Evolutionary conservation across 2,888 invertebrate species (phyloP), one percentile per base, ranked within the genome.

Genomic region (Drosophila birchii): DNA sequence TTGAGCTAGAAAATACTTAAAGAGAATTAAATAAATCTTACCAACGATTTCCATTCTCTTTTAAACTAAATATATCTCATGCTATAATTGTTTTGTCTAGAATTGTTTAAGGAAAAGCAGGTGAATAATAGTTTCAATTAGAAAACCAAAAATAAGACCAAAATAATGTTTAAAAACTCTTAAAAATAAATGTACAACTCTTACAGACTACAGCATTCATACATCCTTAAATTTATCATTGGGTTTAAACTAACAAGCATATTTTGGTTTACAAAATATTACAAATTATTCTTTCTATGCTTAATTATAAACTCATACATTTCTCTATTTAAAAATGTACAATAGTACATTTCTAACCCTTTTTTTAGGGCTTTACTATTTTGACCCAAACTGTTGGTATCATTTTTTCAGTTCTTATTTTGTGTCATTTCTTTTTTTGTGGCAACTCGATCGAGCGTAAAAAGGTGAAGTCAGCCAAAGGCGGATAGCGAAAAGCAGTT

Each of bases 391-490:
- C 34, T 36, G 34, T 53, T 20, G 51, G 51, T 53, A 23, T 53
- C 20, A 36, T 53, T 23, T 53, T 53, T 16, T 20, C 2, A 3
- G 45, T 11, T 44, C 71, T 63, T 34, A 34, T 39, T 54, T 58
- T 34, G 26, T 54, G 23, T 18, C 14, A 18, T 41, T 23, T 20
- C 29, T 56, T 32, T 29, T 20, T 23, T 14, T 73, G 39, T 57
- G 74, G 75, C 70, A 61, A 75, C 18, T 76, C 64, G 83, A 81
- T 89, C 75, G 76, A 85, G 80, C 78, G 74, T 73, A 64, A 87
- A 89, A 76, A 79, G 78, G 75, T 84, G 76, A 87, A 81, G 82
- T 81, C 84, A 88, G 86, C 80, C 89, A 87, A 81, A 80, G 72
- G 67, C 75, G 70, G 80, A 79, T 72, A 64, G 26, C 73, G 64